Base-by-base conservation (phyloP, 2,797 vertebrate genomes). In the Halcyon smyrnensis region DNA sequence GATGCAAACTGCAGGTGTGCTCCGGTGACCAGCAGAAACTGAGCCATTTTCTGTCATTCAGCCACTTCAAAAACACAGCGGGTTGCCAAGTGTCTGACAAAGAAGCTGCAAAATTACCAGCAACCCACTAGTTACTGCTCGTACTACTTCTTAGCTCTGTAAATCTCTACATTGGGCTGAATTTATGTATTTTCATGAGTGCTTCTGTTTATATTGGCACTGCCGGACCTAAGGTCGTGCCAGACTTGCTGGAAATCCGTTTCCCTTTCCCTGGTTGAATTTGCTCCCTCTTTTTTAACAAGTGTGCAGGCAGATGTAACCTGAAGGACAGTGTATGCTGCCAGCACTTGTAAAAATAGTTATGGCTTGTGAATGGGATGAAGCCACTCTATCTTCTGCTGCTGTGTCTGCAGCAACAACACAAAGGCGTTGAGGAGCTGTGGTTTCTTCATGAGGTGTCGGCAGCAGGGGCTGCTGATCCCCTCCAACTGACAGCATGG, bases 1-100 rank as follows among this genome's bases (percentile, higher is more conserved):
- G 24, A 57, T 67, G 34, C 37, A 56, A 65, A 51, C 71, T 0
- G 0, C 1, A 1, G 53, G 20, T 1, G 0, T 0, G 0, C n/a
- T 65, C 20, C 20, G 16, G 51, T 23, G 53, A 16, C 67, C 53
- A 27, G 51, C 67, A 92, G 63, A 90, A 88, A 85, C 21, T 15
- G 73, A 94, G 46, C 53, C 48, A 21, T 92, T 65, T 76, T 90
- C 43, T 85, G 71, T n/a, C 28, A 43, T 79, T 92, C 43, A 75
- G 57, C 16, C 34, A 59, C 53, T 82, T 88, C 62, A 2, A 48
- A 78, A 73, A 71, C 12, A 13, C 62, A 88, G 87, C 87, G 57
- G 62, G 80, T 70, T 85, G 62, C 57, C 76, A 85, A 46, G 36
- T 37, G n/a, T 87, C 27, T 2, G 10, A 71, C 84, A 82, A 60